Conservation (phyloP, 2,888 invertebrate genomes). For the Apoda limacodes region DNA sequence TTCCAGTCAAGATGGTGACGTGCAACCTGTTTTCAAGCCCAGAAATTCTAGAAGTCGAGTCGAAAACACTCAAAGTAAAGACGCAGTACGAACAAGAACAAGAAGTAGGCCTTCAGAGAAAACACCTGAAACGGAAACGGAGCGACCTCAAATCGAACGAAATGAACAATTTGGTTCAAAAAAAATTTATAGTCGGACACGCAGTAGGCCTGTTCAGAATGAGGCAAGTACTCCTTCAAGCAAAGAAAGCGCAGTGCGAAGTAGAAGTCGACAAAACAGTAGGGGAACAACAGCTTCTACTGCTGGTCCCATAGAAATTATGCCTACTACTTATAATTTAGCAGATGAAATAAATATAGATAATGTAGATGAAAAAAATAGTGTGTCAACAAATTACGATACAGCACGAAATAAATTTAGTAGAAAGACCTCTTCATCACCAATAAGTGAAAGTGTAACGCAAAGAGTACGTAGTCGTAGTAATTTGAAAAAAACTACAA, state of each 20-base stretch:
- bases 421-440: conserved; percentile 37
- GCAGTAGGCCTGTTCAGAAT: conserved; percentile 32
- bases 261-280: conserved; percentile 14
- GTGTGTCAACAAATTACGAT: conserved; percentile 29
- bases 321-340: conserved; percentile 28
- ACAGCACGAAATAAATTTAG: conserved; percentile 32
- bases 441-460: conserved; percentile 30
- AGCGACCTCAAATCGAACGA: conserved; percentile 28
- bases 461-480: conserved; percentile 36
- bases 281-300: conserved; percentile 24
- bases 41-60: conserved; percentile 41
- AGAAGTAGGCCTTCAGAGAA: conserved; percentile 30
- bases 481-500: conserved; percentile 39
- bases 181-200: conserved; percentile 44
- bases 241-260: conserved; percentile 25
- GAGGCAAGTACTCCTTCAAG: conserved; percentile 27
- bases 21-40: conserved; percentile 36
- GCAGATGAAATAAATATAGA: conserved; percentile 37
- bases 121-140: conserved; percentile 24
- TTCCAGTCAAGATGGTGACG: conserved; percentile 30
- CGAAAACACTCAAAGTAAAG: conserved; percentile 28
- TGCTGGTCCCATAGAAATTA: conserved; percentile 26
- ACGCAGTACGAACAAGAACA: conserved; percentile 33
- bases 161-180: conserved; percentile 53
- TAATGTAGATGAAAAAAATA: conserved; percentile 36